Evolutionary conservation across 2,113 vertebrate genomes (phyloP), one percentile per base, ranked within the genome.

Genomic region (Tauraco erythrolophus): DNA sequence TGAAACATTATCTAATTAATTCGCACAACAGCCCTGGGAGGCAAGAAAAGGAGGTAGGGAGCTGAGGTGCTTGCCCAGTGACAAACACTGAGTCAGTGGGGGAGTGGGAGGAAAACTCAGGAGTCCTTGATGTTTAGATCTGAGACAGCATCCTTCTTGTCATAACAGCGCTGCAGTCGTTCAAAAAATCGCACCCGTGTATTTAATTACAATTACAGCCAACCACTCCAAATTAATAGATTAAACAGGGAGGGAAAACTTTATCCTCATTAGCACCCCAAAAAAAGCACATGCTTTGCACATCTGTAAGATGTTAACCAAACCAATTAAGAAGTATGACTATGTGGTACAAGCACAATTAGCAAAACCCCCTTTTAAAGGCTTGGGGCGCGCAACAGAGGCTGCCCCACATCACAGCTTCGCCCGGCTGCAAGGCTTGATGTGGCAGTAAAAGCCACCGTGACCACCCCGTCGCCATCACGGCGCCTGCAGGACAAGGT

Each of bases 1-100:
- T 81, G 86, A 82, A 94, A 79, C 86, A 89, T 92, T 94, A 81
- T 87, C 91, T 95, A 87, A 97, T 94, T 94, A 96, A 95, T 97
- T 89, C 60, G 1, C 80, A 88, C 86, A 71, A 84, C 68, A 89
- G 88, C 76, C 92, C 94, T 92, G 84, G 82, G 88, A 93, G 88
- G 85, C 94, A 92, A 80, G 84, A 78, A 94, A 46, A 61, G 74
- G 76, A 97, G 83, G 80, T 43, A 75, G 91, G 0, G 24, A 86
- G 92, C 60, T 64, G 76, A 92, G 46, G 62, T 75, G 51, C 92
- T 84, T 68, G 69, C 76, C 89, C 91, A 71, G 2, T 92, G 92
- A 94, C 79, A 89, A 93, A 92, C 78, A 76, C 51, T 94, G 95
- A 95, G 86, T 97, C 96, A 95, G 85, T 70, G 76, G 65, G 71